Evolutionary conservation across 2,797 vertebrate genomes (phyloP), one percentile per base, ranked within the genome.

Genomic region (Syncerus caffer): DNA sequence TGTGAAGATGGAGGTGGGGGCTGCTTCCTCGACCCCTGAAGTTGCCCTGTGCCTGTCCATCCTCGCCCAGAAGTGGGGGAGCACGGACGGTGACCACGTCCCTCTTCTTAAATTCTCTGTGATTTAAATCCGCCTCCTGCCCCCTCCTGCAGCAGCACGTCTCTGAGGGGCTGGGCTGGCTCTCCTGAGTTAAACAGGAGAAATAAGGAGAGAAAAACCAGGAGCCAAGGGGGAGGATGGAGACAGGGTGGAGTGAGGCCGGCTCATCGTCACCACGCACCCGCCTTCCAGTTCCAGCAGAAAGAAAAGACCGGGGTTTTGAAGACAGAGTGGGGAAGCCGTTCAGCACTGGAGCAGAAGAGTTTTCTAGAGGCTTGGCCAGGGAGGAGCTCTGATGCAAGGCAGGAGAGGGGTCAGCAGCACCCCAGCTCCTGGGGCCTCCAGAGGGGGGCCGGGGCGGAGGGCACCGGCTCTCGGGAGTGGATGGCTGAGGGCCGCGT

Each of bases 171-270:
- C 89, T 0, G 0, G 45, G 60, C 78, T 58, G 97, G 84, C 95
- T 85, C 19, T 27, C 38, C 71, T 86, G 95, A 97, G 80, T 17
- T 58, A 51, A 96, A 51, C 57, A 92, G 96, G 38, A 90, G 85
- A 83, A 74, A 42, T 5, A 6, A 57, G 82, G 71, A 85, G 76
- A 79, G 60, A 16, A 27, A 53, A 29, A 27, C 2, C 50, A 45
- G 80, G 29, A 27, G 15, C 14, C 21, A 51, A 42, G 83, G 64
- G 62, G 27, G 29, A 13, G 79, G 78, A 38, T 2, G 13, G 93
- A 27, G 1, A 1, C 34, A 6, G 21, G 78, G 78, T 15, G 25
- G 31, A 25, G 6, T 3, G 9, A 57, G 38, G 50, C 42, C 0
- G 6, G 88, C 12, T 64, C 57, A 0, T 7, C 9, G 38, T 23